Conservation (phyloP, 2,113 vertebrate genomes). For the Ctenodactylus gundi region DNA sequence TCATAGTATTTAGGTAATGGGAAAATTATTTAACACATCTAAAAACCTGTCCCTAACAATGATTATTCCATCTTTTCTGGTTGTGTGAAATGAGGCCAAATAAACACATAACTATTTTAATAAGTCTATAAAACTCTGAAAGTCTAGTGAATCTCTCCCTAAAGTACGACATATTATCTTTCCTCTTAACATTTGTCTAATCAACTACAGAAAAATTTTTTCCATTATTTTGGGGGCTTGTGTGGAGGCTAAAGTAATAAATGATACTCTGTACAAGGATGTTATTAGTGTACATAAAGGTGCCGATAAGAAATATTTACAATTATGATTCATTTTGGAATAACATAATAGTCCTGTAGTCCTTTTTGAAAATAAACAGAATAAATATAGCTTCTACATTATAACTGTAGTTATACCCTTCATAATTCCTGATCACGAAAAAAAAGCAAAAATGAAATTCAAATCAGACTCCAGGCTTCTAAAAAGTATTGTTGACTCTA, state of each 20-base stretch:
- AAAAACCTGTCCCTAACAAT: background rate
- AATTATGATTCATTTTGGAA: conserved; percentile 48
- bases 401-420: background rate
- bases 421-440: conserved; percentile 2
- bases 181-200: background rate
- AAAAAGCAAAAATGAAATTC: conserved; percentile 47
- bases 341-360: background rate
- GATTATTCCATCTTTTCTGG: background rate
- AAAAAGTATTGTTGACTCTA: background rate
- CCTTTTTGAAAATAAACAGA: conserved; percentile 39
- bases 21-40: background rate
- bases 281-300: background rate
- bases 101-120: conserved; percentile 33
- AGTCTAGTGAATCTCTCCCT: background rate
- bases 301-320: background rate
- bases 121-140: conserved; percentile 13
- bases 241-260: conserved; percentile 37
- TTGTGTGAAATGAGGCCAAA: background rate
- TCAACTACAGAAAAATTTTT: conserved; percentile 27
- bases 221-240: background rate
- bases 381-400: background rate
- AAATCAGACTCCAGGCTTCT: conserved; percentile 20
- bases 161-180: background rate
- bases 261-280: background rate
- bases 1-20: background rate